A percentile compares a stretch with the other conserved stretches of the same genome.
Conservation (phyloP, 2,113 vertebrate genomes). For the Leptodactylus fuscus region DNA sequence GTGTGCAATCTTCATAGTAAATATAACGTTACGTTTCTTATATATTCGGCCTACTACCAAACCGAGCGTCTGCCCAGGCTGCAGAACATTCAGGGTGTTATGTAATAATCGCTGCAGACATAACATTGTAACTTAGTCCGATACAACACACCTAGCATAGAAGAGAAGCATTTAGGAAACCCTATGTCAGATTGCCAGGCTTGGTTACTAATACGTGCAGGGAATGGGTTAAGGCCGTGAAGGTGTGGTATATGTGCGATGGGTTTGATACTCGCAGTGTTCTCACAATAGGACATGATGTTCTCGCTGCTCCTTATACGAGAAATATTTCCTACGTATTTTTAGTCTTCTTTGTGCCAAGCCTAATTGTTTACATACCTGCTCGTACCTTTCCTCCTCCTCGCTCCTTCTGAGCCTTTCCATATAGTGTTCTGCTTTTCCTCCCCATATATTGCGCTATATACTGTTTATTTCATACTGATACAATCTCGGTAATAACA, state of each 20-base stretch:
- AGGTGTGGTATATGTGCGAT: constrained; percentile 28
- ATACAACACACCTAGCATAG: no score
- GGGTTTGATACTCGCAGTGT: constrained; percentile 11
- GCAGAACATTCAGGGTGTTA: neutral
- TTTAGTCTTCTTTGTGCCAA: constrained; percentile 26
- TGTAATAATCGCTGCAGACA: neutral
- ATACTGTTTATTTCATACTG: neutral
- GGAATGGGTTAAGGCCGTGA: constrained; percentile 28
- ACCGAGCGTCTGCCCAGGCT: neutral
- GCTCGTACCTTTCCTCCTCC: constrained; percentile 19
- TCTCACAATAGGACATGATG: constrained; percentile 46
- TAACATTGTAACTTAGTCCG: no score
- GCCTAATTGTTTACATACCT: constrained; percentile 36
- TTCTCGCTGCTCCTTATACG: constrained; percentile 25
- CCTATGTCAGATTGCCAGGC: neutral
- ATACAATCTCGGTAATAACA: neutral
- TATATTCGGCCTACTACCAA: neutral
- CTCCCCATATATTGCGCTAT: neutral
- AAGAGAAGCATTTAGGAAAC: neutral
- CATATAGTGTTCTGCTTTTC: neutral
- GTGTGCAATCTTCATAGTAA: neutral
- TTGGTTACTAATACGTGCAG: neutral
- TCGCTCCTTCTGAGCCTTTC: neutral
- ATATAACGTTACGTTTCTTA: neutral
- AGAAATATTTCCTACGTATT: constrained; percentile 44